phyloP scores from a whole-genome alignment of 2,888 invertebrate genomes.

The Synergus laeviventris region DNA sequence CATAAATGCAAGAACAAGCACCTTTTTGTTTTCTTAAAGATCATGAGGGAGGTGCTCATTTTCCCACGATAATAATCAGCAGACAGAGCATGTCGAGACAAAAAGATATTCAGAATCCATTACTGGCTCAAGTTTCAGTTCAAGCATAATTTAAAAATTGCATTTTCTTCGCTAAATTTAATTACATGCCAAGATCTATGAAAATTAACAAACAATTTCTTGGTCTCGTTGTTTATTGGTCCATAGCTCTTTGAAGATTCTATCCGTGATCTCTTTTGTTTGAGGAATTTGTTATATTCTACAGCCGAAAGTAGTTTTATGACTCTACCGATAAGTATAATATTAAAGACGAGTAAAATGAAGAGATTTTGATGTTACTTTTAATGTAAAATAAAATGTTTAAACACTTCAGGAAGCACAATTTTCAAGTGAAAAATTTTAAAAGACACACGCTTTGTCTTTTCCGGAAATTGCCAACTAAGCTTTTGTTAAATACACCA shows the following conservation, averaged over 20 bases:
- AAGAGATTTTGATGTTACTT: background rate
- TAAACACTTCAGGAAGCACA: constrained; percentile 8
- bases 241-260: constrained; percentile 1
- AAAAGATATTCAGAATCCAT: constrained; percentile 19
- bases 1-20: background rate
- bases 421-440: constrained; percentile 8
- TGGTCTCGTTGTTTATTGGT: constrained; percentile 18
- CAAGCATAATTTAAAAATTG: background rate
- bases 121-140: background rate
- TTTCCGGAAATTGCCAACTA: constrained; percentile 32
- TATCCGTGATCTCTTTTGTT: background rate
- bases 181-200: constrained; percentile 2
- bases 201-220: constrained; percentile 20
- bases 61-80: constrained; percentile 21
- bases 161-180: background rate
- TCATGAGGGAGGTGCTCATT: background rate
- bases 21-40: background rate
- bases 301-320: background rate
- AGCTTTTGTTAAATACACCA: constrained; percentile 18
- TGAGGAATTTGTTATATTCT: background rate
- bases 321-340: background rate
- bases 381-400: background rate
- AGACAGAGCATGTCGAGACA: constrained; percentile 30
- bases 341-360: background rate
- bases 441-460: constrained; percentile 4